phyloP scores from a whole-genome alignment of 2,888 invertebrate species.

The Antheraea assamensis region DNA sequence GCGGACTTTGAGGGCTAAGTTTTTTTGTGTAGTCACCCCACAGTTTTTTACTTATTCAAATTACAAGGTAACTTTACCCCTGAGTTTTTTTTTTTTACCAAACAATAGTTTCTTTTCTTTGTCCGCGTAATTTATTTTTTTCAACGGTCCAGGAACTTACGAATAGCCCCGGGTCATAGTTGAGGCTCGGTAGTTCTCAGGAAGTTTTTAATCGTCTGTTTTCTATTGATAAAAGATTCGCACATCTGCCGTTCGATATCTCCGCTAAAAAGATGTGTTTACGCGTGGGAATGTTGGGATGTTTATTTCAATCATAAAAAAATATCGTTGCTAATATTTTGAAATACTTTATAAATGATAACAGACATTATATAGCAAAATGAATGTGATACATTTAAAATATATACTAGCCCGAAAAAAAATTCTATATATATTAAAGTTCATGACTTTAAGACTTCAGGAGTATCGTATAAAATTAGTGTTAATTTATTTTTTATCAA shows the following conservation, averaged over 20 bases:
- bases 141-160: conserved; percentile 62
- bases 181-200: conserved; percentile 73
- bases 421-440: background rate
- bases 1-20: conserved; percentile 49
- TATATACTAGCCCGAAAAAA: background rate
- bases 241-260: conserved; percentile 64
- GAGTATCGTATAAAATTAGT: no score
- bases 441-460: no score
- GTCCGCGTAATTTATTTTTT: conserved; percentile 66
- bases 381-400: background rate
- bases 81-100: conserved; percentile 74
- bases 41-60: conserved; percentile 74
- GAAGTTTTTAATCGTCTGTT: conserved; percentile 60
- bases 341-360: background rate
- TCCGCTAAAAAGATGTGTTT: conserved; percentile 43
- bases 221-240: conserved; percentile 48
- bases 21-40: conserved; percentile 73
- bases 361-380: background rate
- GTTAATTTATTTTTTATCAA: no score
- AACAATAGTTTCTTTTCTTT: conserved; percentile 73
- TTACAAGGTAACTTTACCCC: conserved; percentile 68
- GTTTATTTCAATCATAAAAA: background rate
- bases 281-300: conserved; percentile 50
- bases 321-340: background rate
- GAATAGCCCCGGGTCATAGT: conserved; percentile 78